A percentile compares a stretch with the other conserved stretches of the same genome.
phyloP scores from a whole-genome alignment of 2,797 vertebrate genomes.

The Esox lucius region DNA sequence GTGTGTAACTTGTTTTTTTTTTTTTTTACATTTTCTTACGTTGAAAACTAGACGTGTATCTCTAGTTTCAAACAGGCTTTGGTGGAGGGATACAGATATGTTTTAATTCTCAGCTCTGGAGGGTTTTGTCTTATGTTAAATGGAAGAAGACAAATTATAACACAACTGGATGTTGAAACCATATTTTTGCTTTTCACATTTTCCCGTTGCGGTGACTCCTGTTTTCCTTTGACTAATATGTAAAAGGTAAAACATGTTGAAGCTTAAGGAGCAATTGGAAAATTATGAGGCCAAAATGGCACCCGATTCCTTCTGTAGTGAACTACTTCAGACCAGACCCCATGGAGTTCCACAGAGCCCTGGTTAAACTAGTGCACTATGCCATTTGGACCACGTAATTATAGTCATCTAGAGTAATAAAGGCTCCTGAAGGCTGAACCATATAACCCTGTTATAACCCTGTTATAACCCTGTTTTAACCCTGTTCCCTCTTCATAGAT shows the following conservation, averaged over 20 bases:
- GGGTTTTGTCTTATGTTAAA: conserved; percentile 32
- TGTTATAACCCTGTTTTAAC: conserved; percentile 61
- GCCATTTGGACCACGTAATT: too few species aligned
- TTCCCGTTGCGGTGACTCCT: conserved; percentile 3
- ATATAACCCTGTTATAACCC: conserved; percentile 67
- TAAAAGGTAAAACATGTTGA: conserved; percentile 68
- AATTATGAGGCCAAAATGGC: too few species aligned
- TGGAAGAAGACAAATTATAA: conserved; percentile 27
- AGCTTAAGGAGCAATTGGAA: conserved; percentile 38
- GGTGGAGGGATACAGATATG: conserved; percentile 81
- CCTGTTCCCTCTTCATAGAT: too few species aligned
- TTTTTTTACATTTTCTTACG: conserved; percentile 61
- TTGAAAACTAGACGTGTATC: conserved; percentile 73
- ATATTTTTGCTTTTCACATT: conserved; percentile 11
- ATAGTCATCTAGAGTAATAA: conserved; percentile 60
- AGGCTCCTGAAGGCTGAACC: conserved; percentile 64
- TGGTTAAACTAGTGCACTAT: neutral
- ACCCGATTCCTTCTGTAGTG: too few species aligned
- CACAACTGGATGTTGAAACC: conserved; percentile 32
- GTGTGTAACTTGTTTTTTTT: conserved; percentile 58
- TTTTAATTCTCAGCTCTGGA: conserved; percentile 45
- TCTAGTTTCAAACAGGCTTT: conserved; percentile 87
- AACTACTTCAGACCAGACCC: conserved; percentile 80
- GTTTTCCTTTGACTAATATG: conserved; percentile 58
- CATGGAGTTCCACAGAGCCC: neutral